Evolutionary conservation across 2,888 invertebrate species (phyloP), one percentile per base, ranked within the genome.

Genomic region (Dysmachus trigonus): DNA sequence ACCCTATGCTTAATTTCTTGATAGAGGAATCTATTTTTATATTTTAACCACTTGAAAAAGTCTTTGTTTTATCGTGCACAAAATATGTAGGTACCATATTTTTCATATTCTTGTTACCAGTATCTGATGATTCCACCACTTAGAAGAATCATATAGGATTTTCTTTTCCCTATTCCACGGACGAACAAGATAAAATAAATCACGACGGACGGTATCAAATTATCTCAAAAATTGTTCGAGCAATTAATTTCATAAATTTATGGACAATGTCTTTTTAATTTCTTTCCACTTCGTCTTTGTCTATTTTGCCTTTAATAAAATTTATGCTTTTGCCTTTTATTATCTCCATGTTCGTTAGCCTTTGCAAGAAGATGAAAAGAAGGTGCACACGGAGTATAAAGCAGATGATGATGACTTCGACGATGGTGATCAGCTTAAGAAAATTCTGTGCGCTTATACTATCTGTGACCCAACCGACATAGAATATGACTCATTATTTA

Each of bases 161-260:
- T n/a, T 33, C 73, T 73, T 30, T 27, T 51, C 79, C 38, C 35
- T 76, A 35, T 38, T 22, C 5, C 73, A 73, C 15, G 22, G 18
- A 33, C 35, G 81, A 33, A 41, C 38, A 72, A 38, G 72, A 72
- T 83, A 72, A 83, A 71, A 83, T 83, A 83, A 83, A 83, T 83
- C 83, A 83, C 83, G 41, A 38, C 38, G 41, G 83, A 72, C 38
- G 83, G 72, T 83, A 83, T 83, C 83, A 83, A 83, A 83, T 83
- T 83, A 83, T 83, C 83, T 35, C 83, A 72, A 83, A 83, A 83
- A 83, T 83, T 72, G 83, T 72, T 83, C 71, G 35, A 30, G 83
- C 83, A 83, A 83, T 83, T 83, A 83, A 83, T 83, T 83, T 83
- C 83, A 83, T 83, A 83, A 83, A 83, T 83, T 83, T 83, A 83